Percentiles rank a stretch among this genome's conserved stretches.
Evolutionary conservation across 1,140 invertebrate species (phyloP).

Genomic region (Oedothorax gibbosus): DNA sequence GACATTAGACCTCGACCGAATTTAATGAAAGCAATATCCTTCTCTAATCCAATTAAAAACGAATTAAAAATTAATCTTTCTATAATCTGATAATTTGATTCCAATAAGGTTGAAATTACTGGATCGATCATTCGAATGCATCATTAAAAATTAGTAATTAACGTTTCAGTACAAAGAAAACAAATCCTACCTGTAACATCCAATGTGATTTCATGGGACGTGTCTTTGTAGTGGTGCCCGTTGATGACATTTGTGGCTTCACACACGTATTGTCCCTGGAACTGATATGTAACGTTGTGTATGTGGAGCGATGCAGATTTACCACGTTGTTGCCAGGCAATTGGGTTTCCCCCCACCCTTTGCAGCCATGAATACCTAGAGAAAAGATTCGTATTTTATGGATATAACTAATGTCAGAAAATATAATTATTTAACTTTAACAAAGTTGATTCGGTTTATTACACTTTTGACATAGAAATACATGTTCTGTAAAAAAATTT

Average conservation of each 20-base stretch:
- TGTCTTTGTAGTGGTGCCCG: slow-evolving; percentile 56
- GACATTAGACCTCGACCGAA: no score
- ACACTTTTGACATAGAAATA: no score
- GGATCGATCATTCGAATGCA: no score
- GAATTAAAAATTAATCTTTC: no score
- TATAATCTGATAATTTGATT: no score
- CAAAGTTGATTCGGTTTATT: no score
- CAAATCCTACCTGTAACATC: slow-evolving; percentile 62
- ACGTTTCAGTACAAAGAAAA: neutral
- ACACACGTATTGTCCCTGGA: slow-evolving; percentile 64
- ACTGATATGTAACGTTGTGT: slow-evolving; percentile 61
- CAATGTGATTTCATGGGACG: slow-evolving; percentile 59
- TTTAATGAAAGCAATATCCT: no score
- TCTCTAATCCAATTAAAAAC: no score
- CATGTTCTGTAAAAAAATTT: no score
- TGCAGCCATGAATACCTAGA: slow-evolving; percentile 61
- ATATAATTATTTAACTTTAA: no score
- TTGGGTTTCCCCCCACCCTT: slow-evolving; percentile 57
- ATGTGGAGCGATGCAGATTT: slow-evolving; percentile 55
- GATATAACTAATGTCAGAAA: neutral
- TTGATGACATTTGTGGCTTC: slow-evolving; percentile 63
- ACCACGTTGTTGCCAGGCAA: slow-evolving; percentile 60
- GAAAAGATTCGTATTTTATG: neutral
- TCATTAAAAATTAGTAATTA: no score
- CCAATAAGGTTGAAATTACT: no score